phyloP scores from a whole-genome alignment of 2,113 vertebrate species.

The Pseudonaja textilis region DNA sequence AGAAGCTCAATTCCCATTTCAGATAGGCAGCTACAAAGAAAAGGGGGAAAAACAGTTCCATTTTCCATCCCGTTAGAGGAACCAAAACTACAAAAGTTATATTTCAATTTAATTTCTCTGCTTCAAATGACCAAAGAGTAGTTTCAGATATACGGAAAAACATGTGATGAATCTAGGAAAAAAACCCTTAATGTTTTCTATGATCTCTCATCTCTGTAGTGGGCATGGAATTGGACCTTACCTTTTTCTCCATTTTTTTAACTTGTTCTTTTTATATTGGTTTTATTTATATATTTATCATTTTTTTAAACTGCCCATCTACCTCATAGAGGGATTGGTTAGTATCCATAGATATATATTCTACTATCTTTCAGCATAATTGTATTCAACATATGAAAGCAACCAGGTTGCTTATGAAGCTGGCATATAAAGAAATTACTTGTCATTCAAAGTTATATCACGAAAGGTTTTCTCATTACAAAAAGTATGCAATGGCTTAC shows the following conservation, averaged over 20 bases:
- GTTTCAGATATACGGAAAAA: background rate
- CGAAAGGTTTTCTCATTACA: slow-evolving; percentile 64
- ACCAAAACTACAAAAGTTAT: background rate
- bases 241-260: slow-evolving; percentile 20
- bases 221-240: background rate
- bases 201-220: background rate
- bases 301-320: background rate
- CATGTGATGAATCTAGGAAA: slow-evolving; percentile 23
- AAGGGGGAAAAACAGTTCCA: background rate
- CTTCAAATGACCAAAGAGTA: accelerated
- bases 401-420: slow-evolving; percentile 50
- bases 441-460: slow-evolving; percentile 60
- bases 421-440: slow-evolving; percentile 61
- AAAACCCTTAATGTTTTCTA: slow-evolving; percentile 4
- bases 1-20: accelerated
- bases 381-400: slow-evolving; percentile 57
- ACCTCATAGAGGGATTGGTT: background rate
- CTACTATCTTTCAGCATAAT: slow-evolving; percentile 47
- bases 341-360: slow-evolving; percentile 54
- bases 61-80: background rate
- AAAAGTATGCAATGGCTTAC: slow-evolving; percentile 52
- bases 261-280: background rate
- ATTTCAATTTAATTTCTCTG: background rate
- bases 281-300: background rate
- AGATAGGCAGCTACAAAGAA: background rate